These are phyloP conservation scores for Emydocephalus ijimae DNA, from an alignment of 2,113 vertebrate genomes.

Conservation along the genomic window DNA sequence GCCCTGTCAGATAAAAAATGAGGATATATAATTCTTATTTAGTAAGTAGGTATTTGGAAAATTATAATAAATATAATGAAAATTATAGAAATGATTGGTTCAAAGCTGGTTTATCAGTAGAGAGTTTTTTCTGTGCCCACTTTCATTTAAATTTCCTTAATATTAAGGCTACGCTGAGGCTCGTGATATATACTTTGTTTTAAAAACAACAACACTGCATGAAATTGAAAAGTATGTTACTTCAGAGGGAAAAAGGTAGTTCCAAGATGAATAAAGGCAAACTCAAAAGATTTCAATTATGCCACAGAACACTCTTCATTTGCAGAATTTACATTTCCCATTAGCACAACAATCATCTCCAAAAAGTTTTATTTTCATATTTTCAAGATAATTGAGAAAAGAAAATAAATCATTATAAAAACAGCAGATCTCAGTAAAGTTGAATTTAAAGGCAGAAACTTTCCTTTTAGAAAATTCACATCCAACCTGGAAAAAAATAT, in stretches of 20 bases:
- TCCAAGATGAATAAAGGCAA: background rate
- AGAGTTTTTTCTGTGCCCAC: background rate
- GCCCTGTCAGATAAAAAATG: no score
- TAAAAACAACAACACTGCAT: background rate
- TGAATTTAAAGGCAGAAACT: background rate
- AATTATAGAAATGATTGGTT: background rate
- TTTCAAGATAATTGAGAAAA: background rate
- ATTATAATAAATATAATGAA: background rate
- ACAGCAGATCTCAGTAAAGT: background rate
- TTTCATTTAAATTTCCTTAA: background rate
- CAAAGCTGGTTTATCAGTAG: background rate
- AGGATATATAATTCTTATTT: background rate
- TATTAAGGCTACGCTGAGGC: background rate
- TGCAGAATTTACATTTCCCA: background rate
- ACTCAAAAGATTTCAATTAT: background rate
- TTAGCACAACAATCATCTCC: background rate
- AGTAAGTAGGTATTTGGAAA: background rate
- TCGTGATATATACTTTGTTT: background rate
- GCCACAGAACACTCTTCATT: background rate
- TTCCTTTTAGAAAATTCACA: background rate
- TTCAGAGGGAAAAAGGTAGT: background rate
- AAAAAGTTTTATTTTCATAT: background rate
- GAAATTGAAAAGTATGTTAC: background rate
- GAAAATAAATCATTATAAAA: background rate
- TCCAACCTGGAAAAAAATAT: constrained; percentile 39